Percentiles rank a stretch among this genome's conserved stretches.
These are phyloP conservation scores for Cyanoderma ruficeps DNA, from an alignment of 2,113 vertebrate genomes.

Conservation along the genomic window DNA sequence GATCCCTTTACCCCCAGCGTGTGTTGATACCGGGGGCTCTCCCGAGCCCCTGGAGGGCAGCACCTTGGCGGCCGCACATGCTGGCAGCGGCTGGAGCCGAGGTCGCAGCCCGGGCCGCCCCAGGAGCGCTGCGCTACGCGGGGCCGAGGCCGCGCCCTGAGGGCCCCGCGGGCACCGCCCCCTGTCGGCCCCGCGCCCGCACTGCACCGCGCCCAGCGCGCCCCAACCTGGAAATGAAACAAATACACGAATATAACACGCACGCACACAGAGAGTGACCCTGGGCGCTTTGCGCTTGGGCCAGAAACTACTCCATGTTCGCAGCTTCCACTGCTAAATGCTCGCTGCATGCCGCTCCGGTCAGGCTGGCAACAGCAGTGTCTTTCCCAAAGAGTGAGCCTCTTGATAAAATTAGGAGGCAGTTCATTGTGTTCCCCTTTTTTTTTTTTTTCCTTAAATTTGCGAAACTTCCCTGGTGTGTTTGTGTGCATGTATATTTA, in stretches of 20 bases:
- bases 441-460: too few species aligned
- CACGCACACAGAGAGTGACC: rapidly evolving
- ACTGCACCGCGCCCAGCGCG: neutral
- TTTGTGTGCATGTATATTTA: conserved; percentile 9
- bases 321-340: neutral
- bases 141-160: too few species aligned
- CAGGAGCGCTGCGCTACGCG: too few species aligned
- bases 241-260: rapidly evolving
- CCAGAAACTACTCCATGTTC: neutral
- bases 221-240: neutral
- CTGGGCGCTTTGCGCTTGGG: neutral
- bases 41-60: neutral
- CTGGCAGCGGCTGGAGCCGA: neutral
- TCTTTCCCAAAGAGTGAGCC: neutral
- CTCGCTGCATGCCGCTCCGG: neutral
- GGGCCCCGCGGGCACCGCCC: neutral
- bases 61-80: too few species aligned
- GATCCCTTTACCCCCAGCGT: neutral
- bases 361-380: neutral
- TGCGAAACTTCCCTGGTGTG: conserved; percentile 8
- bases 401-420: conserved; percentile 14
- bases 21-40: neutral
- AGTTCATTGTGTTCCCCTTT: neutral
- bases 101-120: neutral
- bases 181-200: neutral